Percentiles rank a stretch among this genome's conserved stretches.
These are phyloP conservation scores for Litoditis marina DNA, from an alignment of 2,888 invertebrate genomes.

Conservation along the genomic window DNA sequence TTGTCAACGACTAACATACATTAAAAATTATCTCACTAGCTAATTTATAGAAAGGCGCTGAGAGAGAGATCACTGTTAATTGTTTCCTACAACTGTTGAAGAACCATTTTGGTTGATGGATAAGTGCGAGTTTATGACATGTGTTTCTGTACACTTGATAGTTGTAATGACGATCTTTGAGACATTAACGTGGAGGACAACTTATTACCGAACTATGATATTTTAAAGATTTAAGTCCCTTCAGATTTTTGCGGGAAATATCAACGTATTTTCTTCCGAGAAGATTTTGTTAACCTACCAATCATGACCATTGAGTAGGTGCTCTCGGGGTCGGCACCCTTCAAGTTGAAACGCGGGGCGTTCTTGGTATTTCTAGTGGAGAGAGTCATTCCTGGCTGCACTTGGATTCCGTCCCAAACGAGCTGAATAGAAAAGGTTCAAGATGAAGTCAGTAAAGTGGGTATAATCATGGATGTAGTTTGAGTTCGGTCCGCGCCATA, in stretches of 20 bases:
- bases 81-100: too few relatives aligned
- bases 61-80: too few relatives aligned
- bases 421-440: slow-evolving; percentile 48
- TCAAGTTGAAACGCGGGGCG: slow-evolving; percentile 57
- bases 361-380: slow-evolving; percentile 55
- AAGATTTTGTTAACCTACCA: slow-evolving; percentile 31
- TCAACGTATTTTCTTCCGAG: background rate
- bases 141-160: too few relatives aligned
- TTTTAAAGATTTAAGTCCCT: background rate
- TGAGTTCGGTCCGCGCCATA: background rate
- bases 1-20: too few relatives aligned
- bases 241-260: background rate
- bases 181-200: background rate
- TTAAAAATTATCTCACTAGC: too few relatives aligned
- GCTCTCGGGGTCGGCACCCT: slow-evolving; percentile 58
- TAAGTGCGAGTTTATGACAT: too few relatives aligned
- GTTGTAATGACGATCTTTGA: background rate
- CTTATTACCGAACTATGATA: background rate
- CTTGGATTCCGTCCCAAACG: slow-evolving; percentile 58
- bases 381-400: slow-evolving; percentile 57
- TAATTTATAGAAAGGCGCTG: too few relatives aligned
- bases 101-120: too few relatives aligned
- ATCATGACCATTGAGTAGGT: slow-evolving; percentile 61
- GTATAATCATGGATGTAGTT: background rate
- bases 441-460: background rate